These are phyloP conservation scores for Pemphredon lugubris DNA, from an alignment of 2,888 invertebrate species.

Conservation along the genomic window DNA sequence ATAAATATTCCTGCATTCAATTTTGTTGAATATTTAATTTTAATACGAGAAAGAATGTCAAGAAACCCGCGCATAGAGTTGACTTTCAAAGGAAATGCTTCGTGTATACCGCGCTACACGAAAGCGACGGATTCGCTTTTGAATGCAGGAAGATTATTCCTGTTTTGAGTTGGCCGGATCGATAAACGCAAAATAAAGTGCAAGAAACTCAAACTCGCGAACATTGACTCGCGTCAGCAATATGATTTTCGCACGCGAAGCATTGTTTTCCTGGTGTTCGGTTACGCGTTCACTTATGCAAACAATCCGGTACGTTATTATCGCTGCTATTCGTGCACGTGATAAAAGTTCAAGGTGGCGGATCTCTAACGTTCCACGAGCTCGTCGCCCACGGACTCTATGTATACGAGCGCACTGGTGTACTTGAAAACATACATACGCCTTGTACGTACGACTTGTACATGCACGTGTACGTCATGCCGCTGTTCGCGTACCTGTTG, in stretches of 20 bases:
- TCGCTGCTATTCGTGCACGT: constrained; percentile 47
- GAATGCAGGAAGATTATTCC: constrained; percentile 33
- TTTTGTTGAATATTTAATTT: no score
- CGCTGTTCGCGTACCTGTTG: constrained; percentile 18
- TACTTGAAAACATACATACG: neutral
- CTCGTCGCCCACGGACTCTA: constrained; percentile 1
- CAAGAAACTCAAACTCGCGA: constrained; percentile 46
- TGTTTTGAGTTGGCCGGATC: constrained; percentile 16
- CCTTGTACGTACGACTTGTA: neutral
- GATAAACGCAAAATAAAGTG: constrained; percentile 30
- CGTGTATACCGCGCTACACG: no score
- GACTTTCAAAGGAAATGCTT: no score
- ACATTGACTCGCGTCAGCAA: constrained; percentile 47
- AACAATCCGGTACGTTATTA: constrained; percentile 48
- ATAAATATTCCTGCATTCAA: no score
- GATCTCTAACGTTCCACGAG: constrained; percentile 26
- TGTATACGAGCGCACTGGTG: neutral
- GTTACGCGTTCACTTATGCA: constrained; percentile 56
- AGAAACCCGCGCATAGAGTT: no score
- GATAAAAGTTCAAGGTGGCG: constrained; percentile 61
- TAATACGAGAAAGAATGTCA: no score
- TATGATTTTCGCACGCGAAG: constrained; percentile 49
- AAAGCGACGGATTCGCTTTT: neutral
- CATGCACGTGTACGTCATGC: neutral
- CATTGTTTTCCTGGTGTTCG: constrained; percentile 56